Evolutionary conservation across 2,113 vertebrate species (phyloP), one percentile per base, ranked within the genome.

Genomic region (Leuciscus idus): DNA sequence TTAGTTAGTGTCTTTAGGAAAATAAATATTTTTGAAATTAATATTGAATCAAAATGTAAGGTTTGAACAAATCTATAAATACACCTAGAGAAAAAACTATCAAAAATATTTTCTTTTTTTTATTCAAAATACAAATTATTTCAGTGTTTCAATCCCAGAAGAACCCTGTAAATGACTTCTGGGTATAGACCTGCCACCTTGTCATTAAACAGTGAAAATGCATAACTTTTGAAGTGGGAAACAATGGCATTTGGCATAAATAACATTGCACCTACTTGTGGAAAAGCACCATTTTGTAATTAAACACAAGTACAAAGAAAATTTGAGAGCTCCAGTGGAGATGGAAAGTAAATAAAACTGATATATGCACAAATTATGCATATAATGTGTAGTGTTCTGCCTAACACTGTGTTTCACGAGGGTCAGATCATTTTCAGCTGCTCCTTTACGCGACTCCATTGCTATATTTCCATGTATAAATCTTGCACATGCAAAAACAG

Each of bases 401-500:
- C 52, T 57, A 57, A 21, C 19, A 39, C 10, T 33, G 30, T 33
- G 28, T 33, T 19, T 72, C 9, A 43, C 10, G 10, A 72, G 19
- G 33, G 68, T 62, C 2, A 12, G n/a, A n/a, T 72, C 1, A 23
- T 72, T 43, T 43, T n/a, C 36, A 43, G 36, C 70, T 68, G 33
- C 26, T 28, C 23, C 10, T 72, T 43, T 72, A 72, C 21, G n/a
- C 19, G 19, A 36, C n/a, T 30, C 66, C 9, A 4, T 68, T 75
- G 33, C 72, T 43, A 2, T 30, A 52, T 66, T 57, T 36, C 62
- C 87, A 87, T 86, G 82, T 86, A 36, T 76, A 70, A 82, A 90
- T 89, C 87, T 90, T 89, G 89, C 83, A 89, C 59, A 88, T 88
- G 87, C 84, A 88, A 84, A 75, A 85, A 86, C 74, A 30, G 4